Percentiles rank a stretch among this genome's conserved stretches.
These are phyloP conservation scores for Acromyrmex heyeri DNA, from an alignment of 1,140 invertebrate genomes.

Conservation along the genomic window DNA sequence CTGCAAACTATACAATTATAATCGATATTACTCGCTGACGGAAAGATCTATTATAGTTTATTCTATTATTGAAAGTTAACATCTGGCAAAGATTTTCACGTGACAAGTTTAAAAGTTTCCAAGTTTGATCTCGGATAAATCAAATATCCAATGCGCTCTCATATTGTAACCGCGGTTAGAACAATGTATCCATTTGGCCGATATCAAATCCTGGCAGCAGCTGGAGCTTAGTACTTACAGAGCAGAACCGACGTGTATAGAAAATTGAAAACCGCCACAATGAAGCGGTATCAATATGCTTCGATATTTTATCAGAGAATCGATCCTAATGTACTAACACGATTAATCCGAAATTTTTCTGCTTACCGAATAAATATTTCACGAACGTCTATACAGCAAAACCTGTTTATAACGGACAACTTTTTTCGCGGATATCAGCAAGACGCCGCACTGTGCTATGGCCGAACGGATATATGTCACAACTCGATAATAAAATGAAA, in stretches of 20 bases:
- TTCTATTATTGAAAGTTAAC: constrained; percentile 1
- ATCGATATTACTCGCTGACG: background rate
- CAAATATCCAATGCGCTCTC: background rate
- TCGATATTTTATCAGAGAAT: background rate
- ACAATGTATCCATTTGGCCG: constrained; percentile 20
- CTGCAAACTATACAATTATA: background rate
- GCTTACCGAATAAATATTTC: background rate
- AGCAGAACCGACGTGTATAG: background rate
- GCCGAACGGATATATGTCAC: constrained; percentile 25
- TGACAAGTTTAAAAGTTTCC: background rate
- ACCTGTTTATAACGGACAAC: background rate
- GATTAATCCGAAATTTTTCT: constrained; percentile 18
- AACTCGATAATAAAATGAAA: constrained; percentile 38
- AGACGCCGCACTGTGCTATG: background rate
- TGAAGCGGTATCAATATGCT: background rate
- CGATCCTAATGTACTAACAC: background rate
- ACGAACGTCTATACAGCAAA: background rate
- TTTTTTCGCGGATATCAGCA: constrained; percentile 1
- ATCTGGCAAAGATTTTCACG: background rate
- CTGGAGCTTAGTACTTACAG: background rate
- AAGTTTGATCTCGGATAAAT: constrained; percentile 27
- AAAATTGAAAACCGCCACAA: constrained; percentile 37
- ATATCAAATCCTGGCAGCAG: background rate
- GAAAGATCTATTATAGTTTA: background rate
- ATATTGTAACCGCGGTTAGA: constrained; percentile 15